A percentile compares a stretch with the other conserved stretches of the same genome.
Evolutionary conservation across 2,888 invertebrate genomes (phyloP).

Genomic region (Andricus quercusramuli): DNA sequence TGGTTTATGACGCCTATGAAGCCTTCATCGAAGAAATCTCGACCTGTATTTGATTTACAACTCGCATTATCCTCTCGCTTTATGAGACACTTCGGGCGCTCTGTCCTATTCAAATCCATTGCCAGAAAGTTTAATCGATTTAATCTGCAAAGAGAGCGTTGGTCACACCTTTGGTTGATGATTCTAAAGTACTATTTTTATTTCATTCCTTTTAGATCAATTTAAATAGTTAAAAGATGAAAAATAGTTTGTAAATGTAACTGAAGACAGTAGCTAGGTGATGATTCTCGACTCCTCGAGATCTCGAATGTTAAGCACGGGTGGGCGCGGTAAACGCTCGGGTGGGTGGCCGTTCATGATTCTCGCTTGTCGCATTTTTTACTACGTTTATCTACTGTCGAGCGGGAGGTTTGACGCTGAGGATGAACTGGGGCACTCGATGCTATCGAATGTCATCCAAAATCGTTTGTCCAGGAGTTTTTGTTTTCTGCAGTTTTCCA

Average conservation of each 20-base stretch:
- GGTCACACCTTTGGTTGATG: background rate
- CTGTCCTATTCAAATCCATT: constrained; percentile 22
- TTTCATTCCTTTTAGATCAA: background rate
- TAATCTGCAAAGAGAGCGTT: background rate
- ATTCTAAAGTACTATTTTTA: background rate
- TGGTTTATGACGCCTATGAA: constrained; percentile 70
- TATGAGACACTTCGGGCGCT: constrained; percentile 14
- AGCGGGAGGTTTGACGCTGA: no score
- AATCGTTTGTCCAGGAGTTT: no score
- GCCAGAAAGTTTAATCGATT: constrained; percentile 2
- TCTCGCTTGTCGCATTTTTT: no score
- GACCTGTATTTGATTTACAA: constrained; percentile 50
- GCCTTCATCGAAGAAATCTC: constrained; percentile 66
- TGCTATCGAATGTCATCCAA: no score
- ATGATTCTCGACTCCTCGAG: no score
- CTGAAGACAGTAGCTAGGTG: no score
- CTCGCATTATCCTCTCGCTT: constrained; percentile 31
- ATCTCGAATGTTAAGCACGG: no score
- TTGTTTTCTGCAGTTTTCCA: no score
- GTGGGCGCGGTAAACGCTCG: no score
- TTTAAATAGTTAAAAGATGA: background rate
- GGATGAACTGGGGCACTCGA: no score
- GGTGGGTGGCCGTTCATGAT: no score
- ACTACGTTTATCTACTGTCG: no score
- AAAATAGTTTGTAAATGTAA: background rate